These are phyloP conservation scores for Petroica traversi DNA, from an alignment of 2,113 vertebrate species.

Conservation along the genomic window DNA sequence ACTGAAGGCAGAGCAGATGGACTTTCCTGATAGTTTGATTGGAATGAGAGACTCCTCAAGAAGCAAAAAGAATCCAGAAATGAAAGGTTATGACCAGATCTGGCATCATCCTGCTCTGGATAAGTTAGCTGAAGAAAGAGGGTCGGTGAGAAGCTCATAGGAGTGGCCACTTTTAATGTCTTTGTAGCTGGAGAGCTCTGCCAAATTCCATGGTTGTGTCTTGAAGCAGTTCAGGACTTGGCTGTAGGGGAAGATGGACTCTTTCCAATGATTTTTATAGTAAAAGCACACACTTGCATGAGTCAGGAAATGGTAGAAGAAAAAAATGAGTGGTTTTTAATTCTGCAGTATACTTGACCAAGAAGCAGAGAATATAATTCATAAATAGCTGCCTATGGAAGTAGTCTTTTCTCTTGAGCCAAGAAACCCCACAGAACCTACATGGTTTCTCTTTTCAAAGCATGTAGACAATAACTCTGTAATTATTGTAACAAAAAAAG, in stretches of 20 bases:
- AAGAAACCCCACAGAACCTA: background rate
- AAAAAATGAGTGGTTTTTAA: background rate
- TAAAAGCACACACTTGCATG: background rate
- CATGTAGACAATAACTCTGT: background rate
- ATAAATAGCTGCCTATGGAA: background rate
- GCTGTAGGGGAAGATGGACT: background rate
- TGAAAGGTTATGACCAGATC: rapidly evolving
- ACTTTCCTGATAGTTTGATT: background rate
- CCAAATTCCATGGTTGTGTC: background rate
- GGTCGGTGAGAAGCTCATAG: background rate
- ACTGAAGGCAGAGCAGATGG: background rate
- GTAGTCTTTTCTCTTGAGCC: background rate
- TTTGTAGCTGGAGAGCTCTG: background rate
- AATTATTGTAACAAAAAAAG: background rate
- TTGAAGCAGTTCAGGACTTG: background rate
- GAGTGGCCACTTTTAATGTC: background rate
- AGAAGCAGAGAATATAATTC: background rate
- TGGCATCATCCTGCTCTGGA: background rate
- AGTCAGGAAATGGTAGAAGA: background rate
- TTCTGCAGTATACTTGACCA: background rate
- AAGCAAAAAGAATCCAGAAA: background rate
- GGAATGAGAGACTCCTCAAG: background rate
- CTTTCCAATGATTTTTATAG: background rate
- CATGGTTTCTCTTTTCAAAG: background rate
- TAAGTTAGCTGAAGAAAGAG: background rate